These are phyloP conservation scores for Calephelis perditalis DNA, from an alignment of 2,888 invertebrate species.

Conservation along the genomic window DNA sequence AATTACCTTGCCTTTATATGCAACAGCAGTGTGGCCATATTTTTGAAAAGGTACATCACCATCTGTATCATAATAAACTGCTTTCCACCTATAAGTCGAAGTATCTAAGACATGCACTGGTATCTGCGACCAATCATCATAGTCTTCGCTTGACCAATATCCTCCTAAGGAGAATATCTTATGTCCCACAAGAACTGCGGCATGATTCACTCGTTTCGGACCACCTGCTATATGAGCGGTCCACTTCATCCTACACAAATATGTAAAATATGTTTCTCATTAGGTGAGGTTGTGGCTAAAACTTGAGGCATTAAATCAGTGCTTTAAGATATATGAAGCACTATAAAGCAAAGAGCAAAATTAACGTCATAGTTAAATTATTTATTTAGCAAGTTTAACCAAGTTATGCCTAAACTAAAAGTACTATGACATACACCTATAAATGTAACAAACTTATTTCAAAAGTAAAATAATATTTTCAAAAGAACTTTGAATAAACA, in stretches of 20 bases:
- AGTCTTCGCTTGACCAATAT: slow-evolving; percentile 91
- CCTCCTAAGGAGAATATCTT: slow-evolving; percentile 95
- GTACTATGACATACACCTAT: too few species aligned
- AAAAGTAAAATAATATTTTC: too few species aligned
- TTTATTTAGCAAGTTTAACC: too few species aligned
- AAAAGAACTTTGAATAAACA: too few species aligned
- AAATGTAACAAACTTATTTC: too few species aligned
- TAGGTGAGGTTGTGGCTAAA: too few species aligned
- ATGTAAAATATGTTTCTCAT: background rate
- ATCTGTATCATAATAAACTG: slow-evolving; percentile 69
- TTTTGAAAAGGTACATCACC: slow-evolving; percentile 86
- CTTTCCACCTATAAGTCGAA: slow-evolving; percentile 80
- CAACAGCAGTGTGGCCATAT: slow-evolving; percentile 95
- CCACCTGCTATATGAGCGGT: slow-evolving; percentile 92
- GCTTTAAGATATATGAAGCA: too few species aligned
- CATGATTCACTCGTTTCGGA: slow-evolving; percentile 94
- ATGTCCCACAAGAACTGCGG: slow-evolving; percentile 88
- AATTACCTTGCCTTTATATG: slow-evolving; percentile 81
- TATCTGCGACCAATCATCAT: slow-evolving; percentile 85
- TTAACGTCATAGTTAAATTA: too few species aligned
- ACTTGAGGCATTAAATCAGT: too few species aligned
- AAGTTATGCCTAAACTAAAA: too few species aligned
- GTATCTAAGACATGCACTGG: slow-evolving; percentile 92
- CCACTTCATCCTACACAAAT: slow-evolving; percentile 83
- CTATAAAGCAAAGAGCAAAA: too few species aligned